These are phyloP conservation scores for Furcifer pardalis DNA, from an alignment of 2,797 vertebrate species.

Conservation along the genomic window DNA sequence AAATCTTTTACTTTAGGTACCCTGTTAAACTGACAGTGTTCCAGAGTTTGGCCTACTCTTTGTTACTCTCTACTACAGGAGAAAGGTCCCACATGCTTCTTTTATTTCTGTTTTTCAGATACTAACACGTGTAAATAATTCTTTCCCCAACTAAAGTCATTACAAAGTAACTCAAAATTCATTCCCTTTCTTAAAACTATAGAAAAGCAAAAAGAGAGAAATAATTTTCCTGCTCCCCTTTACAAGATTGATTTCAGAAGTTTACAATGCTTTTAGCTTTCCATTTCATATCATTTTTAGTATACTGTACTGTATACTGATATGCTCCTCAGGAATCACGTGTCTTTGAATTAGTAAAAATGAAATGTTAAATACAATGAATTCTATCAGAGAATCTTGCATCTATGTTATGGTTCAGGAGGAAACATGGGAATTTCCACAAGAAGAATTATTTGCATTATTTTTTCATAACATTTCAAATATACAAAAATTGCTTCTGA, in stretches of 20 bases:
- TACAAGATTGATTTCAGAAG: not conserved
- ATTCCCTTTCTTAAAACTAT: constrained; percentile 5
- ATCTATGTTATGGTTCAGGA: not conserved
- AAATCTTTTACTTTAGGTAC: not conserved
- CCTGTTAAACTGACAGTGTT: not conserved
- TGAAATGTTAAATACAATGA: not conserved
- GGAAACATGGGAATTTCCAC: not conserved
- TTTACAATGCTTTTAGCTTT: not conserved
- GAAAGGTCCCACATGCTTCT: constrained; percentile 4
- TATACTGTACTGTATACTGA: not conserved
- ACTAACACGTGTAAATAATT: not conserved
- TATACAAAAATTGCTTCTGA: not conserved
- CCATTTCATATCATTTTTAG: constrained; percentile 5
- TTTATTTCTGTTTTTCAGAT: constrained; percentile 1
- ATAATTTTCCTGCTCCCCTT: not conserved
- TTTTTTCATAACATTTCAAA: not conserved
- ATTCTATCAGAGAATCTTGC: not conserved
- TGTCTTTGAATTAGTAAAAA: not conserved
- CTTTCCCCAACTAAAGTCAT: not conserved
- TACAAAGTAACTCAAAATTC: not conserved
- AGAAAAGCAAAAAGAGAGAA: too few relatives aligned
- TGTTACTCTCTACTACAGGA: constrained; percentile 12
- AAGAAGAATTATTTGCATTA: not conserved
- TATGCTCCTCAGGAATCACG: not conserved
- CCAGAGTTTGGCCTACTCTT: not conserved